Conservation (phyloP, 2,797 vertebrate genomes). For the Diceros bicornis region DNA sequence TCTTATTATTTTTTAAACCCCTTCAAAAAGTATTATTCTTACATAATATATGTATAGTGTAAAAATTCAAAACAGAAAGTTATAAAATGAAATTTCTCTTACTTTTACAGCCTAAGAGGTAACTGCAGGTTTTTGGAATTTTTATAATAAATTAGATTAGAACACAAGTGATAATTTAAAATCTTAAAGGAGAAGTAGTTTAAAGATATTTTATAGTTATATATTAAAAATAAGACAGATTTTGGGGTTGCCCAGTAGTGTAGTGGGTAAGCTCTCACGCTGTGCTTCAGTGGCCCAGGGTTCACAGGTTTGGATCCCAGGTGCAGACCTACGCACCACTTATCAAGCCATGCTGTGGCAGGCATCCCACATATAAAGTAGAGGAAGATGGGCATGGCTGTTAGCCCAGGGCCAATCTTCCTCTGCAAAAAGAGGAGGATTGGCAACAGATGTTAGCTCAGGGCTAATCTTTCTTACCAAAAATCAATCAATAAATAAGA, state of each 20-base stretch:
- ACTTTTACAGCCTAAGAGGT: not conserved
- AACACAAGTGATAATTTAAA: conserved; percentile 42
- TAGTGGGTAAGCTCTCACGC: too few species aligned
- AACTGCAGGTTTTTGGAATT: conserved; percentile 38
- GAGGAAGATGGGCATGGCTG: too few species aligned
- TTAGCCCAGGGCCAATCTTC: too few species aligned
- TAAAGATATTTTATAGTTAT: conserved; percentile 37
- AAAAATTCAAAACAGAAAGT: not conserved
- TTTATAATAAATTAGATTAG: conserved; percentile 11
- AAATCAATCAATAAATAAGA: not conserved
- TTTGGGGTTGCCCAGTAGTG: not conserved
- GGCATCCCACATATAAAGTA: too few species aligned
- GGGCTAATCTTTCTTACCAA: too few species aligned
- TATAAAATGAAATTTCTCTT: conserved; percentile 27
- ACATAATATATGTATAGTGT: not conserved
- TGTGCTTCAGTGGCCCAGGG: too few species aligned
- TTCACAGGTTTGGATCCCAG: too few species aligned
- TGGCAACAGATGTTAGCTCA: too few species aligned
- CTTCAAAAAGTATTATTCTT: conserved; percentile 22
- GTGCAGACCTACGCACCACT: too few species aligned
- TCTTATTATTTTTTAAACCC: conserved; percentile 23
- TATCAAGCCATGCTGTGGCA: too few species aligned
- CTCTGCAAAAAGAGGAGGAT: too few species aligned
- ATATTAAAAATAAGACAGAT: conserved; percentile 25
- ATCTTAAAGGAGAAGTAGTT: conserved; percentile 27